These are phyloP conservation scores for Penaeus indicus DNA, from an alignment of 1,140 invertebrate genomes.

Conservation along the genomic window DNA sequence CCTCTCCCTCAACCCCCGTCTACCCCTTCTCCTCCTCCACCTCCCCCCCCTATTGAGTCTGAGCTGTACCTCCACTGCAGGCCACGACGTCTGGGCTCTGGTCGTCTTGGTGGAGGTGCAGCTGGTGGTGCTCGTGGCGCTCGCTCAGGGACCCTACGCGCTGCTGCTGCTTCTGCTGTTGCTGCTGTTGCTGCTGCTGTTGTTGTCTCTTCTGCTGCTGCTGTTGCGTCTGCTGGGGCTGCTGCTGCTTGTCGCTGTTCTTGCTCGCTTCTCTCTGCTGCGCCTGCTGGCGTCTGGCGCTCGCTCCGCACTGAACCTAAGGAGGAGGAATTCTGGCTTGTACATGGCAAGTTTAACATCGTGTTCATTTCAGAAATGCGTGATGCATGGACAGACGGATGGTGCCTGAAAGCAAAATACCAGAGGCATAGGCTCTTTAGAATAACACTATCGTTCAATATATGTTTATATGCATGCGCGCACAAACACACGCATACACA, in stretches of 20 bases:
- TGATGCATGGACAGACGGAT: no score
- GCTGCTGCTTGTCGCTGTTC: background rate
- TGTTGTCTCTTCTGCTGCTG: conserved; percentile 9
- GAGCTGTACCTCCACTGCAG: conserved; percentile 45
- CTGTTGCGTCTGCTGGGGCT: background rate
- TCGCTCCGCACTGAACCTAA: conserved; percentile 38
- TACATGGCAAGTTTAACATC: background rate
- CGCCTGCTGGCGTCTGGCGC: conserved; percentile 11
- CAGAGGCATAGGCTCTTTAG: no score
- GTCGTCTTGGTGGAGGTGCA: conserved; percentile 41
- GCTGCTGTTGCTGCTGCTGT: conserved; percentile 4
- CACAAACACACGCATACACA: no score
- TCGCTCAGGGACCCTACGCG: background rate
- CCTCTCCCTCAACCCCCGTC: no score
- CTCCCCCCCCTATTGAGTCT: no score
- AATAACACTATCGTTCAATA: no score
- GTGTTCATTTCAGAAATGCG: no score
- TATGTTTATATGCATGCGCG: no score
- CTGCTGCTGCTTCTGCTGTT: conserved; percentile 17
- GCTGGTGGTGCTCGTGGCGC: conserved; percentile 1
- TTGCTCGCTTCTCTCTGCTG: background rate
- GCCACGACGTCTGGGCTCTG: conserved; percentile 51
- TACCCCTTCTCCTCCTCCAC: no score
- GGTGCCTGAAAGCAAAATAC: no score
- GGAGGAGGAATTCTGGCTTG: background rate